These are phyloP conservation scores for Tenthredo livida DNA, from an alignment of 2,888 invertebrate species.

Conservation along the genomic window DNA sequence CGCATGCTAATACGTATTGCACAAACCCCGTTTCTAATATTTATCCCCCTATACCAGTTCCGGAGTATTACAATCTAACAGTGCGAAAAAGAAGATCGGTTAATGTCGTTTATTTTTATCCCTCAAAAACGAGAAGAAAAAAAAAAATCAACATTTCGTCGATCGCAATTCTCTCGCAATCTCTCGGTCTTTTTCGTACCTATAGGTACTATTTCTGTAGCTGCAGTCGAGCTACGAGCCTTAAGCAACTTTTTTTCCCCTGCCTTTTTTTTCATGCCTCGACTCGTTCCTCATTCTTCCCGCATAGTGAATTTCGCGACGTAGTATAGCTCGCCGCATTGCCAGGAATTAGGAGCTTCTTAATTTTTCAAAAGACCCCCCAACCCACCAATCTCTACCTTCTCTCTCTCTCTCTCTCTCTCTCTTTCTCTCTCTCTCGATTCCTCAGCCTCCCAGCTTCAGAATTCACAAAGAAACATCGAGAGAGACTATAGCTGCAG, in stretches of 20 bases:
- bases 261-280: not conserved
- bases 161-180: not conserved
- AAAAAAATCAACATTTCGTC: not conserved
- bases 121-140: not conserved
- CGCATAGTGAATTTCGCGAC: not conserved
- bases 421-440: not conserved
- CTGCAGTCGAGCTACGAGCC: not conserved
- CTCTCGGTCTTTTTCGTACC: not conserved
- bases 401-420: not conserved
- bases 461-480: slow-evolving; percentile 24
- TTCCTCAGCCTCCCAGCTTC: not conserved
- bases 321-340: not conserved
- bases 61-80: not conserved
- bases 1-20: slow-evolving; percentile 71
- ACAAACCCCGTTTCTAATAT: no score
- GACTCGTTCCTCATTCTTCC: not conserved
- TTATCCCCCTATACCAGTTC: no score
- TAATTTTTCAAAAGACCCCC: slow-evolving; percentile 34
- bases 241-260: not conserved
- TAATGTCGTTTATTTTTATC: not conserved
- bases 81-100: not conserved
- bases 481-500: not conserved
- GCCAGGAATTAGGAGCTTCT: slow-evolving; percentile 26
- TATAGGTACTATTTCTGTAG: not conserved
- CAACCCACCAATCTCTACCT: not conserved